Conservation (phyloP, 2,797 vertebrate species). For the Pipistrellus pipistrellus region DNA sequence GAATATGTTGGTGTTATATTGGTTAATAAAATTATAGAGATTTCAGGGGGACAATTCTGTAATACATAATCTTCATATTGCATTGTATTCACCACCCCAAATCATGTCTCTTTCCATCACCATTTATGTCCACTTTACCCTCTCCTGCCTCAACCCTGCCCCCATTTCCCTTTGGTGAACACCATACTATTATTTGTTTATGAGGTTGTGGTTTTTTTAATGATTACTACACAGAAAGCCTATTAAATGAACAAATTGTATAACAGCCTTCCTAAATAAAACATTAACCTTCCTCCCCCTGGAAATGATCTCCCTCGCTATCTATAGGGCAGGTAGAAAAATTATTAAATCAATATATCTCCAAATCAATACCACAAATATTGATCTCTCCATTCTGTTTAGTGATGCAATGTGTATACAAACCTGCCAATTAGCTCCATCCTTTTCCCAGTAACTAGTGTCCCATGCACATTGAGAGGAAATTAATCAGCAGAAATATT, state of each 20-base stretch:
- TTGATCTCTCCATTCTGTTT: background rate
- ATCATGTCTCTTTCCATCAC: background rate
- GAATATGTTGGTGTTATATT: background rate
- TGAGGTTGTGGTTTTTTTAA: background rate
- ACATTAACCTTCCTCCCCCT: no score
- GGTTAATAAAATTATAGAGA: background rate
- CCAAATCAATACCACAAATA: background rate
- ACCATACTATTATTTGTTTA: background rate
- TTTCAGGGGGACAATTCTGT: background rate
- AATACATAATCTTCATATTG: background rate
- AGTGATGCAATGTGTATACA: fast-evolving
- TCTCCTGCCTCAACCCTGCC: background rate
- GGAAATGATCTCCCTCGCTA: background rate
- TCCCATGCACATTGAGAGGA: no score
- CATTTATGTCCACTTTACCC: background rate
- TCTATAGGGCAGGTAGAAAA: background rate
- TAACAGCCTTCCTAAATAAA: background rate
- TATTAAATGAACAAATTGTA: background rate
- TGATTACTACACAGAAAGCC: background rate
- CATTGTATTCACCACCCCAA: background rate
- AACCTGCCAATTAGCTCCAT: background rate
- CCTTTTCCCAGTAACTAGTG: background rate
- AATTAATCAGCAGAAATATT: no score
- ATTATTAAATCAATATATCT: background rate
- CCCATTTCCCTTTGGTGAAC: background rate